Percentiles rank a stretch among this genome's conserved stretches.
phyloP scores from a whole-genome alignment of 2,797 vertebrate genomes.

The Microcaecilia unicolor region DNA sequence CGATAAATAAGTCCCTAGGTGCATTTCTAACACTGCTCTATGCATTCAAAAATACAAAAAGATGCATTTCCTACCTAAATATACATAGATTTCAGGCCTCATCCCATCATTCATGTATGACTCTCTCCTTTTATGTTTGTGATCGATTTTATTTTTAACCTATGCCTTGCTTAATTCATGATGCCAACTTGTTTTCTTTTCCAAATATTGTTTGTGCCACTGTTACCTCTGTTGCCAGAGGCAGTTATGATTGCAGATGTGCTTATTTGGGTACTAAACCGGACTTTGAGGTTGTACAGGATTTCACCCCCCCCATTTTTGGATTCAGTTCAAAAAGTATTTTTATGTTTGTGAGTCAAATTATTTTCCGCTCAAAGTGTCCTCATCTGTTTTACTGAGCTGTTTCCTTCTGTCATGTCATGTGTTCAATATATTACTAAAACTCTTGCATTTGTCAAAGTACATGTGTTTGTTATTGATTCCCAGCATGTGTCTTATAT shows the following conservation, averaged over 20 bases:
- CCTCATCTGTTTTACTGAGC: conserved; percentile 1
- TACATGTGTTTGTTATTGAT: conserved; percentile 13
- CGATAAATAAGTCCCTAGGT: no score
- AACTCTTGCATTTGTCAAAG: conserved; percentile 31
- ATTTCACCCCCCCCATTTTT: background rate
- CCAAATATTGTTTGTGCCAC: conserved; percentile 21
- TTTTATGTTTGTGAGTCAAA: conserved; percentile 18
- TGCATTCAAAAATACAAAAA: no score
- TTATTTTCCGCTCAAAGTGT: no score
- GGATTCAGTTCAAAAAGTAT: conserved; percentile 16
- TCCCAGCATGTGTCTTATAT: conserved; percentile 6
- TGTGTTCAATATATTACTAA: no score
- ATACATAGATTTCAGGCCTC: background rate
- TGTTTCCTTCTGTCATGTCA: conserved; percentile 21
- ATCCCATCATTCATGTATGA: background rate
- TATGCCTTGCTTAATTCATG: conserved; percentile 8
- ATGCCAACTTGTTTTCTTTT: conserved; percentile 28
- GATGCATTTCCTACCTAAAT: background rate
- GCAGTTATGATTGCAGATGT: conserved; percentile 14
- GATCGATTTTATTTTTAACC: no score
- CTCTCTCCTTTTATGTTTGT: conserved; percentile 3
- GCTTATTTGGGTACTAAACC: conserved; percentile 20
- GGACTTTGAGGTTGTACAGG: background rate
- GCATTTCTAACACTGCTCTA: no score
- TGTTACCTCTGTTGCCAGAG: conserved; percentile 20